Conservation (phyloP, 2,113 vertebrate species). For the Tympanuchus pallidicinctus region DNA sequence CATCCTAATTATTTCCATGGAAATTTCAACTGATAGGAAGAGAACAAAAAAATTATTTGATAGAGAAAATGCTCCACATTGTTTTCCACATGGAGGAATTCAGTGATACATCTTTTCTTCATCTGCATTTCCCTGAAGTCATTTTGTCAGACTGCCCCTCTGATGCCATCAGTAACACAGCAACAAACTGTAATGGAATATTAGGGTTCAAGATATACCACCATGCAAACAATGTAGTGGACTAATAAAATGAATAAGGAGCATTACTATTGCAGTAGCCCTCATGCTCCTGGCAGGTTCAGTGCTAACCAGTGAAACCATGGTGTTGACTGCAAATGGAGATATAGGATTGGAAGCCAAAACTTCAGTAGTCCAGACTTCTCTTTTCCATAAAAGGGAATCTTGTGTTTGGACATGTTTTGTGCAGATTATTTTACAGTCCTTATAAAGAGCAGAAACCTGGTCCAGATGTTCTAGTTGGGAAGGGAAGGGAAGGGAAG, state of each 20-base stretch:
- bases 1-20: background rate
- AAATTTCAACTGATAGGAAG: background rate
- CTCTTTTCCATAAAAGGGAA: slow-evolving; percentile 40
- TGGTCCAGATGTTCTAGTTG: background rate
- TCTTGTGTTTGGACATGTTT: slow-evolving; percentile 26
- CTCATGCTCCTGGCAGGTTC: background rate
- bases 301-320: background rate
- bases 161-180: too few species aligned
- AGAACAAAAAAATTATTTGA: background rate
- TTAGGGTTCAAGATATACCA: background rate
- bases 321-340: background rate
- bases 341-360: background rate
- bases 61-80: background rate
- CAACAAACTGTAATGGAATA: background rate
- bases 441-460: slow-evolving; percentile 22
- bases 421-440: slow-evolving; percentile 2
- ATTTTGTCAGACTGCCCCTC: background rate
- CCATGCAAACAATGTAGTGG: background rate
- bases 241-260: background rate
- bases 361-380: background rate
- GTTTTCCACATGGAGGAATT: background rate
- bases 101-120: background rate
- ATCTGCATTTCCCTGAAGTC: background rate
- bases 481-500: too few species aligned
- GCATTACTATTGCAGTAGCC: background rate